Base-by-base conservation (phyloP, 2,888 invertebrate genomes). In the Marasmarcha lunaedactyla region DNA sequence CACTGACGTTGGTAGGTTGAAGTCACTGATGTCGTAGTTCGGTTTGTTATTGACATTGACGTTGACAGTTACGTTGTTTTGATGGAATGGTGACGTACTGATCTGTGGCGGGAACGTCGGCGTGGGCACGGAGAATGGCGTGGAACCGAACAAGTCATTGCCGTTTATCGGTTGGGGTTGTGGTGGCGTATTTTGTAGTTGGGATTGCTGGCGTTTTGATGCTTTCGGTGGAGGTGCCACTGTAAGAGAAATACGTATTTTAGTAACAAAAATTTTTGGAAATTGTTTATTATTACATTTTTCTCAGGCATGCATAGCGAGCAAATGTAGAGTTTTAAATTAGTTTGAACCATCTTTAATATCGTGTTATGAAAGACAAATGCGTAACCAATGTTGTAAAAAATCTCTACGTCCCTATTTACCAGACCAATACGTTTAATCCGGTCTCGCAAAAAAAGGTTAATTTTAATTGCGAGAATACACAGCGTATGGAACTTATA, bases 211-310 rank as follows among this genome's bases (percentile, higher is more conserved):
- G 44, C 87, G 86, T 50, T 87, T 87, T 14, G 88, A 86, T 5
- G 90, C 87, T 70, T 93, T 94, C 42, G 95, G 95, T 43, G 95
- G 95, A 46, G 95, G 95, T 35, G 94, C 93, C 87, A 95, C 95
- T 95, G 69, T 6, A 85, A 81, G 51, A 10, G 30, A 30, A 30
- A 20, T 7, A 39, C 10, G 20, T 30, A 37, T 37, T 34, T 30
- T 15, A 20, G 13, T 13, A 1, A 2, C 20, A 6, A 6, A 9
- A 33, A 1, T 10, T 37, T 12, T 14, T 14, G 14, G 13, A 9
- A 12, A 3, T 36, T 12, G 13, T 12, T 37, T 9, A n/a, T n/a
- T n/a, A n/a, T n/a, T n/a, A n/a, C n/a, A n/a, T n/a, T n/a, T n/a
- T n/a, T n/a, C n/a, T n/a, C n/a, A n/a, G n/a, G n/a, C n/a, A n/a